Base-by-base conservation (phyloP, 2,888 invertebrate species). In the Oxytorus armatus region DNA sequence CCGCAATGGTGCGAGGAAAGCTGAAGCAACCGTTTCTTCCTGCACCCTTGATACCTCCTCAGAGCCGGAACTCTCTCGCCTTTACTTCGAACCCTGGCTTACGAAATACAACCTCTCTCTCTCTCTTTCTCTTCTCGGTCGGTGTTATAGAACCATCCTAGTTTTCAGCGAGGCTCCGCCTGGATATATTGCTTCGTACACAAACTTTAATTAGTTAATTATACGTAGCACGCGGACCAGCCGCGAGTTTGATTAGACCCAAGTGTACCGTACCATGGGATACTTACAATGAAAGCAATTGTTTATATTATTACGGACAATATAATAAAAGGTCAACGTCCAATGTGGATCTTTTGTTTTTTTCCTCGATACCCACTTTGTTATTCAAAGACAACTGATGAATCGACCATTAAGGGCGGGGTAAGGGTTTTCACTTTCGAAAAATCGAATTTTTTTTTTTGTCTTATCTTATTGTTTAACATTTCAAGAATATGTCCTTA, bases 181-280 rank as follows among this genome's bases (percentile, higher is more conserved):
- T 42, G 42, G 51, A 73, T 61, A 36, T 53, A 29, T 61, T 65
- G 74, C 79, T 79, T 77, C 82, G 75, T 75, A 77, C 57, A 84
- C 80, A 84, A 86, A 86, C 85, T 86, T 84, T 86, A 87, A 86
- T 88, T 87, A 86, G 82, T 83, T 86, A 86, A 88, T 87, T 85
- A 83, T 75, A 83, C 79, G 66, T 79, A 77, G 74, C 75, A 69
- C 77, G 70, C 77, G 77, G 77, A 39, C 25, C 47, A 61, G 77
- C 57, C 76, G 65, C 73, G 75, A 69, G 65, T 78, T 82, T 77
- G 79, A 81, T 79, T 78, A 79, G 68, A 63, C 36, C 55, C 65
- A 36, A 68, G 72, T 73, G 65, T 74, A 42, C 66, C 23, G 63
- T 66, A 53, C 65, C 74, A 47, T 73, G 79, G 65, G 55, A 77